Conservation (phyloP, 2,888 invertebrate species). For the Argyresthia goedartella region DNA sequence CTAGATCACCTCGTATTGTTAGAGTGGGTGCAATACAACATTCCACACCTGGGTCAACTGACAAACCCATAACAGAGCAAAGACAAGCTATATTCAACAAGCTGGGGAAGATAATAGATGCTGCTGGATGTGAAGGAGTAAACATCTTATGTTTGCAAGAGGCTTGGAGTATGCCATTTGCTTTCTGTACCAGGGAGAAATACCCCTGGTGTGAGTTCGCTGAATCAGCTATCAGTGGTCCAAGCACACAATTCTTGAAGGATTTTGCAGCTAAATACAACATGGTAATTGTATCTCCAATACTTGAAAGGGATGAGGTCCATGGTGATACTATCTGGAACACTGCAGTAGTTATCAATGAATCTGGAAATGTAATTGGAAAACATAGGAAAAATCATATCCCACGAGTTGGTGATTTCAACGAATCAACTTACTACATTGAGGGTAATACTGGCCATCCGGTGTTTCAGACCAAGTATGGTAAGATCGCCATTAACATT, state of each 20-base stretch:
- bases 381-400: conserved; percentile 99
- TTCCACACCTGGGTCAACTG: conserved; percentile 82
- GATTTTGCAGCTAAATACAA: conserved; percentile 83
- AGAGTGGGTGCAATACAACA: conserved; percentile 91
- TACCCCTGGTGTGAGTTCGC: conserved; percentile 98
- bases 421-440: conserved; percentile 98
- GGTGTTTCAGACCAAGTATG: conserved; percentile 90
- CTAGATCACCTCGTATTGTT: conserved; percentile 78
- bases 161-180: conserved; percentile 99
- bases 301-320: conserved; percentile 90
- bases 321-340: conserved; percentile 96
- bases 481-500: conserved; percentile 93
- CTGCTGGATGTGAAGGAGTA: conserved; percentile 83
- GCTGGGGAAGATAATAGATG: conserved; percentile 79
- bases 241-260: conserved; percentile 84
- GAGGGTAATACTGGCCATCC: conserved; percentile 97
- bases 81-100: conserved; percentile 83
- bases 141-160: conserved; percentile 97
- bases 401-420: conserved; percentile 97
- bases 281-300: conserved; percentile 96
- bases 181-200: conserved; percentile 97
- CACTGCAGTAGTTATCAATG: conserved; percentile 93
- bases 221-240: conserved; percentile 88
- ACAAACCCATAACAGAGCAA: conserved; percentile 80
- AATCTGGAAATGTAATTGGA: conserved; percentile 87